phyloP scores from a whole-genome alignment of 2,888 invertebrate genomes.

The Luffia ferchaultella region DNA sequence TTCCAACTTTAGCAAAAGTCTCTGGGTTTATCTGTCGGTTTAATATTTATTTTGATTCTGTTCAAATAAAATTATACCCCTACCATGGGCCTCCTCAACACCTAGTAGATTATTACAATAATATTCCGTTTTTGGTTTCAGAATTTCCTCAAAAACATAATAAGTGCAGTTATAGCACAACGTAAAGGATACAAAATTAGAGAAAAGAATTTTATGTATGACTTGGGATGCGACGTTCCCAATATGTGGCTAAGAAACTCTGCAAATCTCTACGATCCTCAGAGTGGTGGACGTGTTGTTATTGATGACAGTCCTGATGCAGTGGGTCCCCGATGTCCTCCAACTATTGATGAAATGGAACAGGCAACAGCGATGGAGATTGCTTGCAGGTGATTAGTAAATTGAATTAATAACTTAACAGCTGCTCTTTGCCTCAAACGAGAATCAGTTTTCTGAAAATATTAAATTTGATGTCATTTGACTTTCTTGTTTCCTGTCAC shows the following conservation, averaged over 20 bases:
- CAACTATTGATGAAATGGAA: conserved; percentile 77
- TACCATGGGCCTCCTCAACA: too few relatives aligned
- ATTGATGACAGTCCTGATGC: conserved; percentile 69
- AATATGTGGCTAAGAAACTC: conserved; percentile 85
- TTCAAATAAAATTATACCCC: too few relatives aligned
- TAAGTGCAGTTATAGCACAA: conserved; percentile 80
- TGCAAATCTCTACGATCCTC: conserved; percentile 69
- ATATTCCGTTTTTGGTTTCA: conserved; percentile 35
- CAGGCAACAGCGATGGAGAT: conserved; percentile 78
- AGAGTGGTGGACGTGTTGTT: conserved; percentile 64
- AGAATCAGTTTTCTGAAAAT: too few relatives aligned
- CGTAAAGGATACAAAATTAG: conserved; percentile 82
- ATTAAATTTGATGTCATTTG: too few relatives aligned
- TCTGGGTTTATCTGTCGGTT: too few relatives aligned
- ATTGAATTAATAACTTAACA: too few relatives aligned
- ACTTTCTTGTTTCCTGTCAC: too few relatives aligned
- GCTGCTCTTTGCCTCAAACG: too few relatives aligned
- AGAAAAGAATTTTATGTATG: conserved; percentile 78
- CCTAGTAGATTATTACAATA: too few relatives aligned
- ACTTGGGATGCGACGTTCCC: conserved; percentile 79
- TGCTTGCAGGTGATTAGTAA: conserved; percentile 63
- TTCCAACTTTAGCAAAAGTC: too few relatives aligned
- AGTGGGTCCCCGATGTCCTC: conserved; percentile 72
- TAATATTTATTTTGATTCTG: too few relatives aligned
- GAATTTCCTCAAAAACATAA: conserved; percentile 82